Evolutionary conservation across 2,113 vertebrate genomes (phyloP), one percentile per base, ranked within the genome.

Genomic region (Prionailurus bengalensis): DNA sequence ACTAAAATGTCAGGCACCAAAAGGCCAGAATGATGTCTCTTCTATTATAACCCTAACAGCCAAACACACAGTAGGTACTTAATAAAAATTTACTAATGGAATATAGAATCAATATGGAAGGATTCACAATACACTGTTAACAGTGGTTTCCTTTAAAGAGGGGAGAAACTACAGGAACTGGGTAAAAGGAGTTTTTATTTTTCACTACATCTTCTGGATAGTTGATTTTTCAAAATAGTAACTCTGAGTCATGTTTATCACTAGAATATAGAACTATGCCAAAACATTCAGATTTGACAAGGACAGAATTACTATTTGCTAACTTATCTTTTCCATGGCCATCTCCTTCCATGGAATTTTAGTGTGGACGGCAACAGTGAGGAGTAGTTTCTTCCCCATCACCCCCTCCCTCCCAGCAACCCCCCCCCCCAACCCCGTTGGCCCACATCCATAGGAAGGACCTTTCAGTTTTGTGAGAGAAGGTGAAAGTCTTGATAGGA

Each of bases 191-290:
- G 39, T 5, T 78, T 61, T 61, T n/a, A 53, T 78, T 80, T 95
- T 96, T 63, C 4, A 71, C 33, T 88, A n/a, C 31, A 45, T 42
- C 27, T 61, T 92, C 73, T 76, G n/a, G 90, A 92, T 85, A 53
- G 39, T 53, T 76, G 39, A 58, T 83, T 85, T 91, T 94, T 61
- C 33, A 14, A 95, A 94, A 90, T 25, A 76, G 14, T 55, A 86
- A 79, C 11, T 86, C 17, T 79, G 53, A 94, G 33, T 82, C 29
- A 86, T 42, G 53, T 82, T 97, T 70, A 45, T 78, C 51, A 36
- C 68, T 92, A 76, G 73, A 89, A 89, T 58, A 51, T 13, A 92
- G 65, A 91, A 70, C 73, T 70, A 31, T 87, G 33, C 39, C 48
- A 21, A n/a, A 83, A 55, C 5, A 61, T 63, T 87, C 63, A 94